phyloP scores from a whole-genome alignment of 2,797 vertebrate genomes.

The Nyctibius grandis region DNA sequence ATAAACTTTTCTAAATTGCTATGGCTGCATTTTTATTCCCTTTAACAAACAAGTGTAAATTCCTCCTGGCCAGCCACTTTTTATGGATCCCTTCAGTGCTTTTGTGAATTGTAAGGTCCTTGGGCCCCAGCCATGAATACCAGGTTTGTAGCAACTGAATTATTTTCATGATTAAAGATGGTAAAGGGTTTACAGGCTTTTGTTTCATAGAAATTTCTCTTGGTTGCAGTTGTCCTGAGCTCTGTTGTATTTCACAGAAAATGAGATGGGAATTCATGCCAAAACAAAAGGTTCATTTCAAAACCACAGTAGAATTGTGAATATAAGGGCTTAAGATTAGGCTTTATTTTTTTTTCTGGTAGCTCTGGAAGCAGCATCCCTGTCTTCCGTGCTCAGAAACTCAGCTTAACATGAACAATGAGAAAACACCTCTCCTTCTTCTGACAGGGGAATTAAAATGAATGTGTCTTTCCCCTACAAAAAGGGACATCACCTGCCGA shows the following conservation, averaged over 20 bases:
- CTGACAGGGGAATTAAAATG: not conserved
- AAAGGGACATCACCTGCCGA: not conserved
- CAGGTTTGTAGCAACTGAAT: conserved; percentile 53
- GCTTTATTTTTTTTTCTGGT: not conserved
- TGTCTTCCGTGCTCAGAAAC: not conserved
- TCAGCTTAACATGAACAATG: not conserved
- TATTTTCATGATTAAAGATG: conserved; percentile 64
- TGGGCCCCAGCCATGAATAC: conserved; percentile 51
- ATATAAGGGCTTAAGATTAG: not conserved
- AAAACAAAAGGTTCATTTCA: conserved; percentile 35
- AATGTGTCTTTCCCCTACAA: not conserved
- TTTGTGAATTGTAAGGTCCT: conserved; percentile 47
- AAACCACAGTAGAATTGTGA: not conserved
- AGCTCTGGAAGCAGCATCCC: not conserved
- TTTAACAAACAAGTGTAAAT: conserved; percentile 66
- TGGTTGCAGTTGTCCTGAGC: conserved; percentile 22
- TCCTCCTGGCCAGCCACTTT: conserved; percentile 47
- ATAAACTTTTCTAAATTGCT: conserved; percentile 51
- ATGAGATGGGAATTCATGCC: conserved; percentile 9
- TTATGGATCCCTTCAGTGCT: conserved; percentile 60
- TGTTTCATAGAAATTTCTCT: not conserved
- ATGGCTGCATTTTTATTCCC: conserved; percentile 28
- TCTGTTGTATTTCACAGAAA: conserved; percentile 58
- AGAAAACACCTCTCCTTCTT: not conserved
- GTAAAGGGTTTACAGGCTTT: conserved; percentile 33